A percentile compares a stretch with the other conserved stretches of the same genome.
Conservation (phyloP, 2,888 invertebrate species). For the Brachyopa scutellaris region DNA sequence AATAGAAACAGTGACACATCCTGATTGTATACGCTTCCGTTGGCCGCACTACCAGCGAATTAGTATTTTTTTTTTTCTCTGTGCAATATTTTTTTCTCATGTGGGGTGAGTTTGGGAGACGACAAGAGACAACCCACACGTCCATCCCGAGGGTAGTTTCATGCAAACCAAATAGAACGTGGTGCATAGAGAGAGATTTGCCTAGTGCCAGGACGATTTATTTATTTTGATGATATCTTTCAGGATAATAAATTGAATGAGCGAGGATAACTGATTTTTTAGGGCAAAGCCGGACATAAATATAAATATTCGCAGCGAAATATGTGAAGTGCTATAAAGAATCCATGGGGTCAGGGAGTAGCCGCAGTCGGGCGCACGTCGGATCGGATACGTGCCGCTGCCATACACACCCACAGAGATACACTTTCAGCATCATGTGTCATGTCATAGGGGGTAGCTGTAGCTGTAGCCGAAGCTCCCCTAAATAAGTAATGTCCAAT, state of each 20-base stretch:
- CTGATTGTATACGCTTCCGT: constrained; percentile 67
- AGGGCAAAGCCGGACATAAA: constrained; percentile 72
- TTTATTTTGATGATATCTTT: constrained; percentile 74
- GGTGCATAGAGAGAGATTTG: constrained; percentile 61
- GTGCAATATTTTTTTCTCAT: background rate
- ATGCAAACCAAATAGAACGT: constrained; percentile 5
- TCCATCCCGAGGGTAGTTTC: constrained; percentile 24
- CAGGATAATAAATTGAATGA: constrained; percentile 74
- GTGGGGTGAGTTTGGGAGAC: background rate
- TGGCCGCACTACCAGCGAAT: constrained; percentile 53
- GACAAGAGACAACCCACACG: background rate
- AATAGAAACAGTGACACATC: constrained; percentile 63
- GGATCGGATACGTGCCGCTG: constrained; percentile 65
- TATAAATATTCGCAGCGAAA: constrained; percentile 72
- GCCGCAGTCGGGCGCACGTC: constrained; percentile 46
- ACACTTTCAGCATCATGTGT: constrained; percentile 49
- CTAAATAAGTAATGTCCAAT: constrained; percentile 69
- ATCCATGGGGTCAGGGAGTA: constrained; percentile 65
- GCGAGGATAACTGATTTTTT: constrained; percentile 73
- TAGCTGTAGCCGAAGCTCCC: constrained; percentile 21
- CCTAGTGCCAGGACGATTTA: constrained; percentile 73
- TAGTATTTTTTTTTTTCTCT: constrained; percentile 34
- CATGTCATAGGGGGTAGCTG: constrained; percentile 26
- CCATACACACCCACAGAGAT: constrained; percentile 8
- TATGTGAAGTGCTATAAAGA: constrained; percentile 73